phyloP scores from a whole-genome alignment of 1,140 invertebrate genomes.

The Radopholus similis region DNA sequence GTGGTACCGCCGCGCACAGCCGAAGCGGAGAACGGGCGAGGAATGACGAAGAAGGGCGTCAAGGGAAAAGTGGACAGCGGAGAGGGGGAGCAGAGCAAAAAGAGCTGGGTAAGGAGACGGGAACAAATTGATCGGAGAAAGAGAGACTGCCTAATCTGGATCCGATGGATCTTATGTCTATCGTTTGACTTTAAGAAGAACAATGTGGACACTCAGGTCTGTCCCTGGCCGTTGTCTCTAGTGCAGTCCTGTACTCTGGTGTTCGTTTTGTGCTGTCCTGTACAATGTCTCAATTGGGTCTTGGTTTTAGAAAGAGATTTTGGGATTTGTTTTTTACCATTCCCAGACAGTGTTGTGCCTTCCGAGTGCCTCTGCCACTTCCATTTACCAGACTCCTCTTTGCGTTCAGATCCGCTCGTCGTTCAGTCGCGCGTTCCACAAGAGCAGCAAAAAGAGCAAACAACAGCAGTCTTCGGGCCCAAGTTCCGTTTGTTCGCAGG shows the following conservation, averaged over 20 bases:
- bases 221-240: neutral
- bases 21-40: constrained; percentile 2
- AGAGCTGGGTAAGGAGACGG: constrained; percentile 31
- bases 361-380: neutral
- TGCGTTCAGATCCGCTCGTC: constrained; percentile 76
- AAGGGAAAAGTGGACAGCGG: neutral
- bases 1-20: neutral
- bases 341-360: neutral
- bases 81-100: constrained; percentile 24
- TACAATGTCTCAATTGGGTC: too few species aligned
- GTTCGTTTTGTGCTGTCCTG: too few species aligned
- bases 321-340: neutral
- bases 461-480: neutral
- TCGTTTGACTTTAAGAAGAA: constrained; percentile 28
- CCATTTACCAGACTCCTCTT: neutral
- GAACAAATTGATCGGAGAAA: neutral
- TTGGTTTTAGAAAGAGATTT: neutral
- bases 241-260: neutral
- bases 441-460: constrained; percentile 67
- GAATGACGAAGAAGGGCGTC: neutral
- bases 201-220: constrained; percentile 39
- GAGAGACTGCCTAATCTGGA: neutral
- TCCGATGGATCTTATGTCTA: neutral
- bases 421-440: constrained; percentile 93
- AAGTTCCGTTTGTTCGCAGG: too few species aligned